phyloP scores from a whole-genome alignment of 2,113 vertebrate genomes.

The Labeo rohita region DNA sequence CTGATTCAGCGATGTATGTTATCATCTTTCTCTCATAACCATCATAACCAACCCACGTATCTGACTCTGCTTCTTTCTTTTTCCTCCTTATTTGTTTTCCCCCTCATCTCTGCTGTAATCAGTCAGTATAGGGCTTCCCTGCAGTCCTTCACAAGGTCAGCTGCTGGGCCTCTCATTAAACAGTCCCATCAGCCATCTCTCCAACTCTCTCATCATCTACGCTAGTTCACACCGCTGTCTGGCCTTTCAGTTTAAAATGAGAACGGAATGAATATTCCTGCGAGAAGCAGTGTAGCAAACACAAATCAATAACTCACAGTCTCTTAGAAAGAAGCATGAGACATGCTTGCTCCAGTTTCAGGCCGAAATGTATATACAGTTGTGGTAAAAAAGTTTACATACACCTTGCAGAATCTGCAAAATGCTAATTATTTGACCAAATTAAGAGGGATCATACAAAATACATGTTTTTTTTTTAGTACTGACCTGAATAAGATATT shows the following conservation, averaged over 20 bases:
- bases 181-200: conserved; percentile 48
- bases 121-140: conserved; percentile 42
- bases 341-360: neutral
- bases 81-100: neutral
- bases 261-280: conserved; percentile 29
- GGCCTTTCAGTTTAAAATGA: conserved; percentile 18
- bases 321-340: neutral
- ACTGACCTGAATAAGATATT: no score
- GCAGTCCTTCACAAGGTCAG: conserved; percentile 55
- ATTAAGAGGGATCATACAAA: no score
- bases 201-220: conserved; percentile 31
- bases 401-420: no score
- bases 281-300: conserved; percentile 33
- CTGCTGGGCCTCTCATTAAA: conserved; percentile 47
- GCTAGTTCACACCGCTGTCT: conserved; percentile 27
- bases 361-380: neutral
- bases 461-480: no score
- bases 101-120: conserved; percentile 25
- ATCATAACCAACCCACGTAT: neutral
- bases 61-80: neutral
- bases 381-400: no score
- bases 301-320: conserved; percentile 38
- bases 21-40: neutral
- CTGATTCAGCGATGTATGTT: neutral
- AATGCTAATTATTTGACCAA: no score